phyloP scores from a whole-genome alignment of 1,140 invertebrate species.

The Samia ricini region DNA sequence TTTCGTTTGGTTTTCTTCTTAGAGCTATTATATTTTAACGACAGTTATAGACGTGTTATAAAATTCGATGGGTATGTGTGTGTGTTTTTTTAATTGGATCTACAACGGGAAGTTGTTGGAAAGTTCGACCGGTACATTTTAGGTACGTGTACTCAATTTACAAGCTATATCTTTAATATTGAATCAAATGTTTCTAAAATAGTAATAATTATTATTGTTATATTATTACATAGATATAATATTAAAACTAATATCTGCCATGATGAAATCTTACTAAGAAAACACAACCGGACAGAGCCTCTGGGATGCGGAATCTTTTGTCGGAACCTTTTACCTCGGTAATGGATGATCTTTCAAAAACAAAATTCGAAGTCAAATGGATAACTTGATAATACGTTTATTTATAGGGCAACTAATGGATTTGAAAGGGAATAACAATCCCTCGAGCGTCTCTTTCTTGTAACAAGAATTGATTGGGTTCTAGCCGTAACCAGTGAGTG shows the following conservation, averaged over 20 bases:
- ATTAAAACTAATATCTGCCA: not conserved
- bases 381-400: slow-evolving; percentile 42
- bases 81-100: too few species aligned
- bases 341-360: slow-evolving; percentile 62
- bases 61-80: too few species aligned
- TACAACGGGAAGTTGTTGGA: too few species aligned
- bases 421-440: slow-evolving; percentile 35
- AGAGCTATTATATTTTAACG: too few species aligned
- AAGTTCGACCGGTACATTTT: too few species aligned
- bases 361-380: slow-evolving; percentile 43
- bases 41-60: too few species aligned
- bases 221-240: not conserved
- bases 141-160: too few species aligned
- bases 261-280: not conserved
- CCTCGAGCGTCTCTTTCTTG: slow-evolving; percentile 46
- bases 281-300: slow-evolving; percentile 19
- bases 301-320: slow-evolving; percentile 23
- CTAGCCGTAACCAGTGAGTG: slow-evolving; percentile 10
- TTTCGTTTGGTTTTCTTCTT: not conserved
- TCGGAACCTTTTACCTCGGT: slow-evolving; percentile 51
- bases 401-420: slow-evolving; percentile 53
- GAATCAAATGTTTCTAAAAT: too few species aligned
- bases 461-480: slow-evolving; percentile 51
- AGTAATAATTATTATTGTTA: too few species aligned
- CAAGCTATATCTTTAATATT: too few species aligned